Evolutionary conservation across 2,113 vertebrate species (phyloP), one percentile per base, ranked within the genome.

Genomic region (Pteruthius melanotis): DNA sequence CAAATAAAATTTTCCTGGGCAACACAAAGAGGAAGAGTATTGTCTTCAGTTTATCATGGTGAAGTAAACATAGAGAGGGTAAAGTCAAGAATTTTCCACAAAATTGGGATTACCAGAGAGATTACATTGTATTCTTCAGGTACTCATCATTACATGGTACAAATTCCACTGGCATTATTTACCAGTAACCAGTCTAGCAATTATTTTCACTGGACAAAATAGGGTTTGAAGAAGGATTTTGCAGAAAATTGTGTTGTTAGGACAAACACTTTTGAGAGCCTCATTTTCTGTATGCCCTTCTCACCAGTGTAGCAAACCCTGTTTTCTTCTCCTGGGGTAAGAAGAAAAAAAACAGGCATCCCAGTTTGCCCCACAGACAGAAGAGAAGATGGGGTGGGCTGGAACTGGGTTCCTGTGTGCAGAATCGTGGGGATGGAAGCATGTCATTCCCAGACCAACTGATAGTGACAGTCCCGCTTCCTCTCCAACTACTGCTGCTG

Each of bases 41-140:
- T 68, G 28, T 78, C 76, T 89, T 72, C 2, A 2, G 52, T 61
- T 93, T 89, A 65, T 45, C 27, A 35, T 64, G 56, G 52, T 44
- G 37, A 88, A 78, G 52, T 40, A 45, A 78, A n/a, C 35, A 71
- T 15, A 42, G 60, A 68, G 47, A 81, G 14, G 7, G 40, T 81
- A 35, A 84, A 87, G 45, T 65, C 40, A 76, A 80, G 71, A 92
- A 89, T 37, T 84, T 89, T 61, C 49, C 49, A 69, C 53, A 68
- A 64, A 92, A 84, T 6, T 37, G 9, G 23, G 4, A 24, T 72
- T 42, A 72, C 16, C 33, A 78, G 37, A 86, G 47, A 54, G 30
- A 10, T 35, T 75, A 45, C 30, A 21, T 22, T 26, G 30, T 42
- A 7, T 64, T 76, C 53, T 74, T 50, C 2, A 4, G 31, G 30